phyloP scores from a whole-genome alignment of 2,888 invertebrate genomes.

The Eupithecia centaureata region DNA sequence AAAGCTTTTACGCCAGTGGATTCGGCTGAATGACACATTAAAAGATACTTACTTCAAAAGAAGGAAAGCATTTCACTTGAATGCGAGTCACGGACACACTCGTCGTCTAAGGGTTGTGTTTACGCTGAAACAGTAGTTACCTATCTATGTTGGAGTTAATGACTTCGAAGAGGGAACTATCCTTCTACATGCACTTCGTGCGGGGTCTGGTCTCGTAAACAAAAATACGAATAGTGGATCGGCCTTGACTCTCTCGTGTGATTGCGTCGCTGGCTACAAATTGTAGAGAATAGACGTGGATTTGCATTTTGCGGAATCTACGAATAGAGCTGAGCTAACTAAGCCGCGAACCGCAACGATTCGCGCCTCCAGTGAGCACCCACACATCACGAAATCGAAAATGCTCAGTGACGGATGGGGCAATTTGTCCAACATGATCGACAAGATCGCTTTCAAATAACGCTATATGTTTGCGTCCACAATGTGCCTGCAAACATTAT shows the following conservation, averaged over 20 bases:
- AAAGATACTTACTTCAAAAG: slow-evolving; percentile 1
- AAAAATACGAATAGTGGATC: not conserved
- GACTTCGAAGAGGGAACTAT: not conserved
- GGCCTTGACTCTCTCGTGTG: not conserved
- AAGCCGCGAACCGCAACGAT: slow-evolving; percentile 9
- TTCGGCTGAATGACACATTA: slow-evolving; percentile 8
- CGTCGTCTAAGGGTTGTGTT: not conserved
- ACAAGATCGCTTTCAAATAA: slow-evolving; percentile 48
- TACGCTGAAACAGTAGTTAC: slow-evolving; percentile 6
- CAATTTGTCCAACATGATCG: slow-evolving; percentile 55
- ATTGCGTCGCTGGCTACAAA: not conserved
- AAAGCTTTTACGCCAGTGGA: slow-evolving; percentile 3
- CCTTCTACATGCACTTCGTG: too few species aligned
- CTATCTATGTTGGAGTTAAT: not conserved
- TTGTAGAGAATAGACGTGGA: slow-evolving; percentile 3
- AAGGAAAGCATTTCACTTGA: slow-evolving; percentile 4
- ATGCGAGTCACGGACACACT: slow-evolving; percentile 5
- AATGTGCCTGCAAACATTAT: slow-evolving; percentile 45
- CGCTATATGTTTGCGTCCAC: slow-evolving; percentile 32
- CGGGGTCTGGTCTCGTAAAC: not conserved
- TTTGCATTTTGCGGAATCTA: slow-evolving; percentile 8
- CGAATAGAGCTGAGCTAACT: slow-evolving; percentile 1
- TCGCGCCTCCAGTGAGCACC: slow-evolving; percentile 4
- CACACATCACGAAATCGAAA: slow-evolving; percentile 39
- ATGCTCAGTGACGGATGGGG: slow-evolving; percentile 55